Evolutionary conservation across 2,797 vertebrate genomes (phyloP), one percentile per base, ranked within the genome.

Genomic region (Galagoides demidoff): DNA sequence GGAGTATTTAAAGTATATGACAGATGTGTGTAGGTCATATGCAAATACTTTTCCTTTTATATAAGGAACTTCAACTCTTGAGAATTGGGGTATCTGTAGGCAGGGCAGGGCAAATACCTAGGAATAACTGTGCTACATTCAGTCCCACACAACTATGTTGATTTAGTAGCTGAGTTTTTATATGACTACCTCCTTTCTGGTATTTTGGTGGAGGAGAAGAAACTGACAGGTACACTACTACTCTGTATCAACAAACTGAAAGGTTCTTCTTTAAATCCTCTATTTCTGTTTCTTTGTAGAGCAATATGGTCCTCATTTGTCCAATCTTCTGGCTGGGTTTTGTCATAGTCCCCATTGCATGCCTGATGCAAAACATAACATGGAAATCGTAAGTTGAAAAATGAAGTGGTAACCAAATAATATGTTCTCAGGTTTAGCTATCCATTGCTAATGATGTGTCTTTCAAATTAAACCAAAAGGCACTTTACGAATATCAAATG

Each of bases 311-410:
- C 97, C 98, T 99, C 98, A 98, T 98, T 98, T 99, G 99, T 98
- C 99, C 99, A 98, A 98, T 99, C 98, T 99, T 99, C 99, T 99
- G 99, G 99, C 98, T 99, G 96, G 99, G 99, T 91, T 98, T 99
- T 96, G 97, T 99, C 96, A 98, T 99, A 55, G 99, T 99, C 97
- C 99, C 99, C 57, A 98, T 98, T 89, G 98, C 98, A 3, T 99
- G 99, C 98, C 99, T 99, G 98, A 98, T 99, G 98, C 99, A 99
- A 98, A 99, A 99, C 31, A 98, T 99, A 87, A 99, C 99, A 4
- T 99, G 99, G 99, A 99, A 98, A 95, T 99, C 98, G 99, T 99
- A 99, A 99, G 99, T 99, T 68, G 19, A 89, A 93, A 94, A 61
- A 71, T 76, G 73, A 90, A 34, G 43, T 52, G 57, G 16, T 57